Evolutionary conservation across 2,113 vertebrate species (phyloP).

Genomic region (Eurypyga helias): DNA sequence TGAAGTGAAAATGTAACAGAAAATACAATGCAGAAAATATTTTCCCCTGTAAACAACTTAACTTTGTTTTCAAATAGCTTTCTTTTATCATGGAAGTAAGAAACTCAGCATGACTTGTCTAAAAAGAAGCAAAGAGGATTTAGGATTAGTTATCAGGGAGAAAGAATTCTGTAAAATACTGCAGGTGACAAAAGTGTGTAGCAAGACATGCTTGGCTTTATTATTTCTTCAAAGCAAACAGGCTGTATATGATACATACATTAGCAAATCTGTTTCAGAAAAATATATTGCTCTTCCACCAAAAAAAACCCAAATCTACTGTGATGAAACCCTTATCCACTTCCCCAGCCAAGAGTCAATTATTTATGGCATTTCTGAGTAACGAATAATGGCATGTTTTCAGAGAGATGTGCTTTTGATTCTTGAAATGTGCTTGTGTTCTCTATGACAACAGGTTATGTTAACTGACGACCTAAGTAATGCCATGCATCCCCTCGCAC

Average conservation of each 20-base stretch:
- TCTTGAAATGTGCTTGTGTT: neutral
- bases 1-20: neutral
- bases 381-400: neutral
- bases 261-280: neutral
- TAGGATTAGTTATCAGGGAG: slow-evolving; percentile 57
- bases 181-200: slow-evolving; percentile 58
- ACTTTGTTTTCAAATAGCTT: slow-evolving; percentile 11
- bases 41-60: neutral
- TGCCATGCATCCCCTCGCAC: neutral
- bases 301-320: neutral
- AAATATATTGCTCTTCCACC: neutral
- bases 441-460: neutral
- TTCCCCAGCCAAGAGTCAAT: neutral
- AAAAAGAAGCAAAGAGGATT: slow-evolving; percentile 63
- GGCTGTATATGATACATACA: neutral
- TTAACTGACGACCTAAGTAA: neutral
- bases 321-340: neutral
- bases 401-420: neutral
- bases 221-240: slow-evolving; percentile 57
- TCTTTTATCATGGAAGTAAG: slow-evolving; percentile 56
- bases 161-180: slow-evolving; percentile 49
- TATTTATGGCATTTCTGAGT: slow-evolving; percentile 7
- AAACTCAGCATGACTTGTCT: slow-evolving; percentile 53
- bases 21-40: neutral
- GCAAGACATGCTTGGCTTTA: neutral